Conservation (phyloP, 2,797 vertebrate genomes). For the Diplodus sargus region DNA sequence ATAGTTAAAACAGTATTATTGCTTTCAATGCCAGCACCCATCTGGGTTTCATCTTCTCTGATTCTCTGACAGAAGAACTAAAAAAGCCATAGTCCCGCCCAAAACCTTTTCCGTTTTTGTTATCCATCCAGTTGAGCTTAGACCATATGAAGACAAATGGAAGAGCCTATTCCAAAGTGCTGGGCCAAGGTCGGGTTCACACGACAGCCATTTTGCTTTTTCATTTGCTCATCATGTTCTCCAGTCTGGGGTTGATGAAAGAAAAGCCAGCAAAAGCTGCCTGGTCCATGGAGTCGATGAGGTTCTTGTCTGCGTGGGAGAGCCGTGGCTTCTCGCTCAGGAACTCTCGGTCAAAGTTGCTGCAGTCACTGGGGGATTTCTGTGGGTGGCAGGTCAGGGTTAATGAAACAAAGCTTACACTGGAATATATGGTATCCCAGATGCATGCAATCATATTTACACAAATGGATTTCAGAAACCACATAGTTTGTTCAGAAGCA, state of each 20-base stretch:
- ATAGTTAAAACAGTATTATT: constrained; percentile 30
- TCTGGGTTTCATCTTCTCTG: constrained; percentile 25
- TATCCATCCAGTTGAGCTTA: constrained; percentile 36
- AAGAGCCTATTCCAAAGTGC: constrained; percentile 15
- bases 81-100: constrained; percentile 19
- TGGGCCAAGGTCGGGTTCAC: neutral
- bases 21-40: constrained; percentile 21
- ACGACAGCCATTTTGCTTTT: constrained; percentile 19
- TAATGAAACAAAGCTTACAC: constrained; percentile 1
- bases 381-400: constrained; percentile 69
- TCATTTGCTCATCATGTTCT: constrained; percentile 88
- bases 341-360: constrained; percentile 98
- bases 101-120: constrained; percentile 20
- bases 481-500: neutral
- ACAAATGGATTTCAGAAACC: neutral
- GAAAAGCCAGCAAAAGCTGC: constrained; percentile 93
- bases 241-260: constrained; percentile 94
- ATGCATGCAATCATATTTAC: neutral
- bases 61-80: constrained; percentile 23
- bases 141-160: constrained; percentile 25
- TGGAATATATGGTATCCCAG: neutral
- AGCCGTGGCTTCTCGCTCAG: constrained; percentile 94
- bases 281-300: constrained; percentile 98
- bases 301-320: constrained; percentile 94
- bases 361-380: constrained; percentile 94